Evolutionary conservation across 2,797 vertebrate species (phyloP).

Genomic region (Stomatorhinus walkeri): DNA sequence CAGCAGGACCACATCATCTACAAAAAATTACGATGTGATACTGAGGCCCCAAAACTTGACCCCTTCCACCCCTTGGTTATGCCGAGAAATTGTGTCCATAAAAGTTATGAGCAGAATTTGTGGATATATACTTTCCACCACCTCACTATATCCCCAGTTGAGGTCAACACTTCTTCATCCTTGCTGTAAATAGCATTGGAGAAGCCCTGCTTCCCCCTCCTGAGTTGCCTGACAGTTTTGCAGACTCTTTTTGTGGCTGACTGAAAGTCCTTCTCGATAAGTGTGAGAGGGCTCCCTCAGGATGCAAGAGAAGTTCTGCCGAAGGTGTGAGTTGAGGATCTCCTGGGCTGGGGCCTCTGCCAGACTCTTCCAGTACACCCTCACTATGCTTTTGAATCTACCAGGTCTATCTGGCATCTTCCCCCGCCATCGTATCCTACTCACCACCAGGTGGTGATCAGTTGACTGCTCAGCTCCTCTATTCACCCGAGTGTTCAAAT

Average conservation of each 20-base stretch:
- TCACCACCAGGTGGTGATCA: neutral
- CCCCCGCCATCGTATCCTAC: neutral
- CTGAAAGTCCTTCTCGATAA: no score
- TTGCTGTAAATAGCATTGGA: no score
- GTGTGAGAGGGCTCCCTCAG: no score
- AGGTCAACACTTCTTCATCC: no score
- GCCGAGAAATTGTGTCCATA: neutral
- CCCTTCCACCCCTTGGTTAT: neutral
- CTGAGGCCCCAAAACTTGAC: neutral
- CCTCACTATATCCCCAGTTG: no score
- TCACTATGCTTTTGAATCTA: neutral
- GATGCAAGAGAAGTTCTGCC: neutral
- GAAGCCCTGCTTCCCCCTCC: no score
- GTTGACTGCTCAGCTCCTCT: neutral
- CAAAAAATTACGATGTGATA: neutral
- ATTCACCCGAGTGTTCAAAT: no score
- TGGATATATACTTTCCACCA: neutral
- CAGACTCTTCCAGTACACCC: neutral
- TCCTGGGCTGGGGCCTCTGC: neutral
- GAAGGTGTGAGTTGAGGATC: neutral
- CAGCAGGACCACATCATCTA: neutral
- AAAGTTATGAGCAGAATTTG: neutral
- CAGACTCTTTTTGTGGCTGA: no score
- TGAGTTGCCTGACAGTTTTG: no score
- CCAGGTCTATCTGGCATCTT: neutral